phyloP scores from a whole-genome alignment of 2,888 invertebrate species.

The Pardosa pseudoannulata region DNA sequence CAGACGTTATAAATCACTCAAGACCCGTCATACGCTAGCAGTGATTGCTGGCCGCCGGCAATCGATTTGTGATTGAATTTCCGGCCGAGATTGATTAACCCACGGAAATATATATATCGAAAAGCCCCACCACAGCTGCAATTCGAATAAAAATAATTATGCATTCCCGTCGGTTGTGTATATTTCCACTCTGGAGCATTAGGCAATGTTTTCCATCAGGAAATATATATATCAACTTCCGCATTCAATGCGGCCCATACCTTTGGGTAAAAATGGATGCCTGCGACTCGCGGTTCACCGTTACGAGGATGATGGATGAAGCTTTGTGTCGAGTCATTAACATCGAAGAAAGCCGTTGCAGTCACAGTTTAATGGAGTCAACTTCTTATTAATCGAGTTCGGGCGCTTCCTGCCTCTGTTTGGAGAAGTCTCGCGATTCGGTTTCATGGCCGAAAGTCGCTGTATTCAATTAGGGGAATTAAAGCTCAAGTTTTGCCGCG shows the following conservation, averaged over 20 bases:
- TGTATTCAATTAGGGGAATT: slow-evolving; percentile 10
- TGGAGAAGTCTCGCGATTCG: too few species aligned
- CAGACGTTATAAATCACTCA: slow-evolving; percentile 71
- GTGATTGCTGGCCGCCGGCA: slow-evolving; percentile 65
- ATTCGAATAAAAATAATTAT: slow-evolving; percentile 65
- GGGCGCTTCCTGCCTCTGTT: background rate
- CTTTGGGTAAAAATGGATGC: slow-evolving; percentile 22
- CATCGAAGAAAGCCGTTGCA: slow-evolving; percentile 20
- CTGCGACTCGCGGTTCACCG: slow-evolving; percentile 16
- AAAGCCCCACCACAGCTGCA: slow-evolving; percentile 20
- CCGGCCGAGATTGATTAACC: slow-evolving; percentile 71
- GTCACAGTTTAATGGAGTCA: slow-evolving; percentile 18
- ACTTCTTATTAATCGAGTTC: slow-evolving; percentile 40
- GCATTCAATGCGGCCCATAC: background rate
- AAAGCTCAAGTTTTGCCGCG: background rate
- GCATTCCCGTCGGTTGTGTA: slow-evolving; percentile 30
- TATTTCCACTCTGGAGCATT: background rate
- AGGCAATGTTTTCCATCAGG: slow-evolving; percentile 31
- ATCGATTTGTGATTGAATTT: slow-evolving; percentile 72
- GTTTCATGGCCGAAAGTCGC: slow-evolving; percentile 1
- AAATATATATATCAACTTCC: slow-evolving; percentile 28
- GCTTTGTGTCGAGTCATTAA: slow-evolving; percentile 57
- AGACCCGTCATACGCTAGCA: slow-evolving; percentile 61
- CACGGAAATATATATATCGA: slow-evolving; percentile 67
- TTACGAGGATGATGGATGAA: slow-evolving; percentile 39